Evolutionary conservation across 1,140 invertebrate genomes (phyloP).

Genomic region (Dinoponera quadriceps): DNA sequence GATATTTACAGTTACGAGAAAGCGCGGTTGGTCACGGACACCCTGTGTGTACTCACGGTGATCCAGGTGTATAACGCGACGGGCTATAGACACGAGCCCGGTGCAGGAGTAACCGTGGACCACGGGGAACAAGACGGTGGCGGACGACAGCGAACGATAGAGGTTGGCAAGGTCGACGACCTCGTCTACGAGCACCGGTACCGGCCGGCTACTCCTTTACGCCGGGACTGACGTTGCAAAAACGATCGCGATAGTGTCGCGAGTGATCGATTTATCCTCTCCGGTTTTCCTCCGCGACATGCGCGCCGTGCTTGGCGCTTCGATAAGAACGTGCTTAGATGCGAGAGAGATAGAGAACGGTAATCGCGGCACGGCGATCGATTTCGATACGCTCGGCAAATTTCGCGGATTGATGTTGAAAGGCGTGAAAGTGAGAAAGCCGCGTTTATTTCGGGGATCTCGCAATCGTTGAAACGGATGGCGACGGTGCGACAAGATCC

Average conservation of each 20-base stretch:
- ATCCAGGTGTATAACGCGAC: slow-evolving; percentile 42
- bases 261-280: slow-evolving; percentile 43
- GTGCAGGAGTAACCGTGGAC: slow-evolving; percentile 18
- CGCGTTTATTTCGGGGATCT: too few relatives aligned
- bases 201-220: slow-evolving; percentile 37
- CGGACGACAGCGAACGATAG: slow-evolving; percentile 46
- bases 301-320: neutral
- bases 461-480: too few relatives aligned
- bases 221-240: slow-evolving; percentile 44
- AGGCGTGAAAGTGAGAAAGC: too few relatives aligned
- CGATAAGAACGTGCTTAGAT: neutral
- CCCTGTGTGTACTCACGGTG: neutral
- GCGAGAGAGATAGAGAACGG: neutral
- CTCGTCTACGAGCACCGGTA: slow-evolving; percentile 62
- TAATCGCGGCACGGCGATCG: neutral
- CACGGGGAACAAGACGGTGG: slow-evolving; percentile 22
- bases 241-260: slow-evolving; percentile 41
- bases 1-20: slow-evolving; percentile 3
- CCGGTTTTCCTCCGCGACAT: slow-evolving; percentile 17
- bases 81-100: slow-evolving; percentile 9
- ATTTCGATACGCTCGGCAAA: neutral
- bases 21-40: slow-evolving; percentile 27
- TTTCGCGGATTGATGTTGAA: too few relatives aligned
- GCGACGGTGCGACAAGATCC: too few relatives aligned
- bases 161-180: slow-evolving; percentile 64